Base-by-base conservation (phyloP, 1,140 invertebrate species). In the Mamestra configurata region DNA sequence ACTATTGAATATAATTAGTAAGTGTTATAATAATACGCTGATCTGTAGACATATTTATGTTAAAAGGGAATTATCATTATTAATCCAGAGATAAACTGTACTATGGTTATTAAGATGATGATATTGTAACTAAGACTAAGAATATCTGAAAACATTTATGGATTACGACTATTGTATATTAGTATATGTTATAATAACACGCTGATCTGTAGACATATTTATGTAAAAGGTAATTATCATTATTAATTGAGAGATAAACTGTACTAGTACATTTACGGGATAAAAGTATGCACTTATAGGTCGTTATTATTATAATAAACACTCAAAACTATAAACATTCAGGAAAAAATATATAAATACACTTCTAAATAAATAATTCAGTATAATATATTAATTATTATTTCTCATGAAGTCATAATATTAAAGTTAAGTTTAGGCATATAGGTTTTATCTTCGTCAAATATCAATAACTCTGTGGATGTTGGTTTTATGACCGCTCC, bases 301-400 rank as follows among this genome's bases (percentile, higher is more conserved):
- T n/a, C 15, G n/a, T 49, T 49, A 49, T 49, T 49, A 49, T 49
- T 49, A 49, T 49, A 49, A 49, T 49, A 49, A n/a, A 49, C 43
- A 49, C 43, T 15, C 13, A 49, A 49, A n/a, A 49, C 15, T n/a
- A 15, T n/a, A 49, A 11, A 49, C 11, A n/a, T 49, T n/a, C 43
- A 49, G 13, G 13, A 49, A 49, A 31, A 31, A 49, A n/a, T n/a
- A 49, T 49, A 49, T 49, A 43, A 43, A 43, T 43, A 13, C 3
- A 35, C 3, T 49, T 13, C 43, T 49, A 13, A 40, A 4, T 49
- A 49, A 49, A 49, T n/a, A 15, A 4, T 1, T 4, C 15, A n/a
- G 15, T 49, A 49, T 13, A n/a, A 49, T 4, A 49, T 31, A 31
- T 5, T 3, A 3, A 31, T 31, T 3, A 31, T 31, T 49, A 49